These are phyloP conservation scores for Apaloderma vittatum DNA, from an alignment of 2,113 vertebrate genomes.

Conservation along the genomic window DNA sequence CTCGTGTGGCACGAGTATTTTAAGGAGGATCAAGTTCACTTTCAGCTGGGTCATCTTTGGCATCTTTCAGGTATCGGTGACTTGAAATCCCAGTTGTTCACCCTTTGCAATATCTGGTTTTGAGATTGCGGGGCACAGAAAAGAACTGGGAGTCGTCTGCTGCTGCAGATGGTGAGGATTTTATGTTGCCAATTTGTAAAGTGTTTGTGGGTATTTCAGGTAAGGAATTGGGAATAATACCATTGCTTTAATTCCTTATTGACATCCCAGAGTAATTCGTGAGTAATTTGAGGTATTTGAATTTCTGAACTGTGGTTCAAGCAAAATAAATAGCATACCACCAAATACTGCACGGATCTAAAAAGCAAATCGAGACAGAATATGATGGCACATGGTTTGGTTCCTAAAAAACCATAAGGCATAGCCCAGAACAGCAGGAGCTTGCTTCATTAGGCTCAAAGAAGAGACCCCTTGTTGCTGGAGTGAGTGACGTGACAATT, in stretches of 20 bases:
- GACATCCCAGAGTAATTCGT: neutral
- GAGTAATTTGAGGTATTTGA: neutral
- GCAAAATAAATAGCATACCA: neutral
- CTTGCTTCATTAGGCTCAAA: neutral
- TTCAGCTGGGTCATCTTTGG: neutral
- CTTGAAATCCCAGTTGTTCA: neutral
- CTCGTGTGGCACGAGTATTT: neutral
- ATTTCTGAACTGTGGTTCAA: neutral
- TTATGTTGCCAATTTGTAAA: neutral
- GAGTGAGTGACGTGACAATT: neutral
- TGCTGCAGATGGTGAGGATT: neutral
- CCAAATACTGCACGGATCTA: neutral
- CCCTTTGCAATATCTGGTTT: neutral
- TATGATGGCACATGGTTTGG: neutral
- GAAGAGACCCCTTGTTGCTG: neutral
- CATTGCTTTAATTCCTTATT: neutral
- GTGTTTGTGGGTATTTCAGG: accelerated
- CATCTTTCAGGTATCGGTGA: neutral
- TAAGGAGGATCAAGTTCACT: neutral
- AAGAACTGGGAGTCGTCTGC: neutral
- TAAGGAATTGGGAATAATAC: neutral
- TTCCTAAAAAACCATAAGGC: neutral
- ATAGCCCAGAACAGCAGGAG: neutral
- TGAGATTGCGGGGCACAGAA: neutral
- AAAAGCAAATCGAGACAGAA: neutral